Evolutionary conservation across 1,140 invertebrate species (phyloP).

Genomic region (Bursaphelenchus mucronatus): DNA sequence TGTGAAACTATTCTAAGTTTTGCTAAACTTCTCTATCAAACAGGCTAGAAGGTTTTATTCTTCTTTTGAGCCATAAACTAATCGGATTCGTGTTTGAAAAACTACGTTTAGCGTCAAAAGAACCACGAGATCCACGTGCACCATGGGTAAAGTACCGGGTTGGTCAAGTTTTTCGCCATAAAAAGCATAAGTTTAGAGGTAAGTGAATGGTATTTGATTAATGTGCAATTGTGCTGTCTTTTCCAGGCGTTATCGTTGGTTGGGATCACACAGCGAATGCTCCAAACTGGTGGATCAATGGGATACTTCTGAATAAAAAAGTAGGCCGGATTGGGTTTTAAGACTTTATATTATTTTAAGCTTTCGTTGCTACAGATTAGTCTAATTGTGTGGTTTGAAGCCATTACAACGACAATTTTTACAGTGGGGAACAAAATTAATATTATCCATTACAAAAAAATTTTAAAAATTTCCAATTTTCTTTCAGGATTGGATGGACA

Average conservation of each 20-base stretch:
- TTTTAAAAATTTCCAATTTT: background rate
- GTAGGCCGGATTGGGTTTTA: background rate
- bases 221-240: constrained; percentile 53
- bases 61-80: background rate
- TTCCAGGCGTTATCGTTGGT: constrained; percentile 65
- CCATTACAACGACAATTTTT: background rate
- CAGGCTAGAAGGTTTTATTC: background rate
- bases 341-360: background rate
- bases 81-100: background rate
- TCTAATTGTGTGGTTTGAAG: constrained; percentile 35
- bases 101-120: background rate
- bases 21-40: background rate
- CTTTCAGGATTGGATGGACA: constrained; percentile 14
- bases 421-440: too few species aligned
- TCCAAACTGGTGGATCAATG: constrained; percentile 50
- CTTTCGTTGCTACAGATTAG: constrained; percentile 31
- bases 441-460: too few species aligned
- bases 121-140: constrained; percentile 11
- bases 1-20: background rate
- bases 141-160: constrained; percentile 42
- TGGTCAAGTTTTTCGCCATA: constrained; percentile 65
- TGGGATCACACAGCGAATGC: constrained; percentile 64
- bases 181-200: background rate
- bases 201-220: background rate
- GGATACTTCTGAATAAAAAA: background rate